Percentiles rank a stretch among this genome's conserved stretches.
These are phyloP conservation scores for Iguana delicatissima DNA, from an alignment of 2,797 vertebrate species.

Conservation along the genomic window DNA sequence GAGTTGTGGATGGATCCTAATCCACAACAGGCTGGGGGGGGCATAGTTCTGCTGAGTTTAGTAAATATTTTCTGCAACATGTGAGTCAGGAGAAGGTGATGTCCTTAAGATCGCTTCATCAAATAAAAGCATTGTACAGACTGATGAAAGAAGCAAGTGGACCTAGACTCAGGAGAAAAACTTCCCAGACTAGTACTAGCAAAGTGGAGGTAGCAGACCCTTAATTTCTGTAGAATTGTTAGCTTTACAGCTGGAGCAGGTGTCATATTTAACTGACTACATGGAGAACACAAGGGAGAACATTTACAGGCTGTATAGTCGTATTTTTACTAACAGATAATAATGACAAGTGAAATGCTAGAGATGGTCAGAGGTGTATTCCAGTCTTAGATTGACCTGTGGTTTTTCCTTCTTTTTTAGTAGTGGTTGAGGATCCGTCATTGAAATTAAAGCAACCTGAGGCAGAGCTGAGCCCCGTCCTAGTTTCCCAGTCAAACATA, in stretches of 20 bases:
- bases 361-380: neutral
- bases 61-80: neutral
- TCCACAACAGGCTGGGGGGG: neutral
- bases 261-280: neutral
- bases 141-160: neutral
- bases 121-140: neutral
- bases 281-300: neutral
- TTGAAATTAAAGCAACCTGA: constrained; percentile 90
- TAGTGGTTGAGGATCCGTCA: constrained; percentile 81
- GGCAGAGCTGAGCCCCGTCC: constrained; percentile 74
- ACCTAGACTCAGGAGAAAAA: too few species aligned
- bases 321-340: neutral
- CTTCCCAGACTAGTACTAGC: too few species aligned
- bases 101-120: neutral
- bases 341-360: neutral
- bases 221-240: neutral
- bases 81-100: neutral
- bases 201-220: neutral
- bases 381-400: neutral
- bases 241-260: neutral
- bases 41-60: neutral
- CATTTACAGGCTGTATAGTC: neutral
- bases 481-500: constrained; percentile 73
- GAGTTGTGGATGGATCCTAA: neutral
- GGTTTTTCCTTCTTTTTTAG: constrained; percentile 34